Base-by-base conservation (phyloP, 2,113 vertebrate species). In the Chaenocephalus aceratus region DNA sequence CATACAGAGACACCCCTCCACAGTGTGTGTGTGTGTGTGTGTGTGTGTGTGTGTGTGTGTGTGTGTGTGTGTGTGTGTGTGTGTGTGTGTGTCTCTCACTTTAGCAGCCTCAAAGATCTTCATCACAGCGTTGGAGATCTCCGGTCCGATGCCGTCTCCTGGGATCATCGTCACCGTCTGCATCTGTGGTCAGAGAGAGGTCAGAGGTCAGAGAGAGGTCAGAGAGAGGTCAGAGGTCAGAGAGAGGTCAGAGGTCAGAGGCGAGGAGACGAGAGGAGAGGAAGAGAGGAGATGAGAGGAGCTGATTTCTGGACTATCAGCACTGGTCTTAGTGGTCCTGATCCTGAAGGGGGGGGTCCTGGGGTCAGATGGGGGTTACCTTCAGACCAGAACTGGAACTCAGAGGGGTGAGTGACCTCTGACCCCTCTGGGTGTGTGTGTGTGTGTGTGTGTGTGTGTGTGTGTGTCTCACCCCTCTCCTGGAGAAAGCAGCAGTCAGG, bases 91-190 rank as follows among this genome's bases (percentile, higher is more conserved):
- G 44, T 26, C 2, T 26, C 41, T 7, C 14, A 91, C 92, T 10
- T 92, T 91, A 0, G 90, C 90, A 0, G 92, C 77, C 10, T 93
- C 92, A 18, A 92, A 93, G 76, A 93, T 91, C 84, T 92, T 84
- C 80, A 93, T 78, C 15, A 93, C 89, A 0, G 92, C 86, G 0
- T 54, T 2, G 0, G 92, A 93, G 63, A 93, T 93, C 82, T 93
- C 92, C 0, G 92, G 92, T 10, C 92, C 92, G 6, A 93, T 93
- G 8, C 92, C 92, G 0, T 93, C 92, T 0, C 92, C 92, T 0
- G 92, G 90, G 46, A 93, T 93, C 80, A 93, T 60, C 0, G 92
- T 93, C 51, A 93, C 92, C 0, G 86, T 93, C 66, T 92, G 85
- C 18, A 93, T 80, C 92, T 93, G 79, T 6, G 36, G 1, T 36